A percentile compares a stretch with the other conserved stretches of the same genome.
phyloP scores from a whole-genome alignment of 2,113 vertebrate genomes.

The Myodes glareolus region DNA sequence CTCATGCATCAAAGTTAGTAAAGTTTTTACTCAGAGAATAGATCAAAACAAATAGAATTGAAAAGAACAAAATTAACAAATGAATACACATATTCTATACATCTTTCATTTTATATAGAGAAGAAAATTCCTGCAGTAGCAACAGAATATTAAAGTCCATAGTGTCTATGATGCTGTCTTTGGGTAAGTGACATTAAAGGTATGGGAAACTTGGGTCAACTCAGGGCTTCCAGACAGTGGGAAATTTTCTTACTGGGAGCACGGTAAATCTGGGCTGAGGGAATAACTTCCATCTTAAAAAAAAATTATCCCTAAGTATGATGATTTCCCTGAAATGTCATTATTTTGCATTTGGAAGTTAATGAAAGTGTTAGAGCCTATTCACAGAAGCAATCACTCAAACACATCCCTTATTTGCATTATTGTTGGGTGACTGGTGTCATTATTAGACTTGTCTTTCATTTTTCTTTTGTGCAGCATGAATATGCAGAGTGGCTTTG shows the following conservation, averaged over 20 bases:
- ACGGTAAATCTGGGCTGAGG: neutral
- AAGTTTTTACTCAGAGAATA: neutral
- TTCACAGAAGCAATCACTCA: slow-evolving; percentile 55
- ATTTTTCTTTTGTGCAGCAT: slow-evolving; percentile 43
- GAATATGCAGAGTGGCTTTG: neutral
- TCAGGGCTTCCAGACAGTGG: neutral
- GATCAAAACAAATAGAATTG: neutral
- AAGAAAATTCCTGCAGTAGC: neutral
- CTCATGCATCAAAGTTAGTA: neutral
- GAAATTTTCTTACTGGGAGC: neutral
- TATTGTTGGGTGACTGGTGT: slow-evolving; percentile 9
- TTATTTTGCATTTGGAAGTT: slow-evolving; percentile 66
- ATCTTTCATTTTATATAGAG: neutral
- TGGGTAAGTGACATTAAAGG: neutral
- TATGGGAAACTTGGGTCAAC: neutral
- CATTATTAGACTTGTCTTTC: slow-evolving; percentile 31
- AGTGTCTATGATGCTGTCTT: neutral
- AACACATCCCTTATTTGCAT: slow-evolving; percentile 11
- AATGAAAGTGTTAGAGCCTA: slow-evolving; percentile 60
- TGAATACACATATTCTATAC: neutral
- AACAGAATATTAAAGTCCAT: neutral
- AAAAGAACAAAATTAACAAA: neutral
- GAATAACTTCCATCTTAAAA: slow-evolving; percentile 44
- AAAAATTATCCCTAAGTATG: slow-evolving; percentile 39
- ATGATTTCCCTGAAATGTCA: slow-evolving; percentile 55